Evolutionary conservation across 2,888 invertebrate species (phyloP).

Genomic region (Pharmacophagus antenor): DNA sequence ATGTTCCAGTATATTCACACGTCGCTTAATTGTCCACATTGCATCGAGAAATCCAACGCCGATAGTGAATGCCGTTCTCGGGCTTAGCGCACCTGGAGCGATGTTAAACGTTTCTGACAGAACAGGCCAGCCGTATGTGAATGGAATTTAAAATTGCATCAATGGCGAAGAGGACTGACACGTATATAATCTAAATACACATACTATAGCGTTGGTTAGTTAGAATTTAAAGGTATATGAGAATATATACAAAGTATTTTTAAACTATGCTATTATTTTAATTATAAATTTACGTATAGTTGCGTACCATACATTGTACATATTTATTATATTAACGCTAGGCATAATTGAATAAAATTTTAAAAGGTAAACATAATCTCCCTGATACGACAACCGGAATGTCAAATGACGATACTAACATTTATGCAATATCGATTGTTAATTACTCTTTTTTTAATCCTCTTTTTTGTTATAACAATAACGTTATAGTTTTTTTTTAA

Average conservation of each 20-base stretch:
- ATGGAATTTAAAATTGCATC: neutral
- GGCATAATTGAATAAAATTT: neutral
- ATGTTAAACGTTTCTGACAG: neutral
- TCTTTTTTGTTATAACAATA: neutral
- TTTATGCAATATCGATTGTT: neutral
- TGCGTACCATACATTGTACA: no score
- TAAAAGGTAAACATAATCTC: neutral
- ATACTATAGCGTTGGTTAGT: neutral
- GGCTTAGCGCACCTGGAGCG: neutral
- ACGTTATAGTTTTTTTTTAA: no score
- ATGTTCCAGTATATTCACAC: neutral
- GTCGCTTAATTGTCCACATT: neutral
- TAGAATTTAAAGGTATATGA: no score
- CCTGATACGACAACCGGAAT: neutral
- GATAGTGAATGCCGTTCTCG: neutral
- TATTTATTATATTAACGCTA: neutral
- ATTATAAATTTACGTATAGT: no score
- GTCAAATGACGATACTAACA: neutral
- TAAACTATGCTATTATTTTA: no score
- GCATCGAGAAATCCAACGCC: neutral
- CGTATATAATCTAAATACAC: neutral
- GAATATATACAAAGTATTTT: no score
- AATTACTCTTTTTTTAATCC: neutral
- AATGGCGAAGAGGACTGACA: neutral
- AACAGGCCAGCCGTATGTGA: neutral